Base-by-base conservation (phyloP, 1,140 invertebrate genomes). In the Hormaphis cornu region DNA sequence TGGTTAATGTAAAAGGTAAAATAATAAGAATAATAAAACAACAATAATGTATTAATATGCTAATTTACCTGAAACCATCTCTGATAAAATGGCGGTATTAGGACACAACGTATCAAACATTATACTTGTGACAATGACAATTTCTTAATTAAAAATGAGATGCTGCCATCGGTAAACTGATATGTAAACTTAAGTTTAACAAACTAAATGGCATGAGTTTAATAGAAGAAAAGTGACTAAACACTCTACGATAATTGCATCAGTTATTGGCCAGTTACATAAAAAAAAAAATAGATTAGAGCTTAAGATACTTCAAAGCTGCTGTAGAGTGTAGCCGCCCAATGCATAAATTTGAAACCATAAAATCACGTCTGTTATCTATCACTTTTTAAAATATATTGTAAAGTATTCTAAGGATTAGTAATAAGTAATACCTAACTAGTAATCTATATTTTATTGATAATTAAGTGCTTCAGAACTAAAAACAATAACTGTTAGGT, bases 1-100 rank as follows among this genome's bases (percentile, higher is more conserved):
- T 20, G 0, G 26, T 54, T n/a, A n/a, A n/a, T n/a, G n/a, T n/a
- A n/a, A n/a, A n/a, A n/a, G n/a, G n/a, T n/a, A n/a, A 54, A n/a
- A 54, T 30, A 33, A 2, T 35, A 14, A 14, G 5, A 16, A 26
- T 54, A 35, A 54, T 3, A 33, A 12, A 56, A 30, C 35, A 37
- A 35, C 16, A 24, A 14, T 37, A 37, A 56, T 8, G n/a, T n/a
- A n/a, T n/a, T n/a, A n/a, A 16, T 2, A 35, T 14, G 40, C 24
- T 24, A 63, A 63, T 28, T 63, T 63, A 63, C 58, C 58, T 63
- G 58, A 63, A 63, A 63, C 16, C 58, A 63, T 63, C 37, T 63
- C 40, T 18, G 58, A 63, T 30, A n/a, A n/a, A n/a, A 63, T 63
- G n/a, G 40, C 35, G 1, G 42, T 26, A 63, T 46, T 28, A 44